Base-by-base conservation (phyloP, 2,113 vertebrate species). In the Notechis scutatus region DNA sequence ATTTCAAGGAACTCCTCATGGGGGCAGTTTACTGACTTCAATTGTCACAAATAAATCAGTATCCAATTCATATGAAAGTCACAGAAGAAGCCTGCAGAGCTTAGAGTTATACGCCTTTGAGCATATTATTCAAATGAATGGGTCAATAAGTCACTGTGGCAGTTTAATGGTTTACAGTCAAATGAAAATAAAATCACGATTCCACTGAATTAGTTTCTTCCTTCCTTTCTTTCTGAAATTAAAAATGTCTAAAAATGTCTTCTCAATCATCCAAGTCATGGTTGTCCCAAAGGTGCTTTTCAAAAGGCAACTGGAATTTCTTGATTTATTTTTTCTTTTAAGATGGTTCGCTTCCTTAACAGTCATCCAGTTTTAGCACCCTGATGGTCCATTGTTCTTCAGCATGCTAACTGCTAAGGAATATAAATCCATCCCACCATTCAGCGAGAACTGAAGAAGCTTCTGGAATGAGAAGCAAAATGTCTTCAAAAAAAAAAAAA, bases 31-130 rank as follows among this genome's bases (percentile, higher is more conserved):
- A 94, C 97, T 96, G 95, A 95, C 74, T 86, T 95, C 96, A 95
- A 97, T 96, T 97, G 94, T 88, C 81, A 97, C 95, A 97, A 95
- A 96, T 98, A 97, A 98, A 98, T 98, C 97, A 97, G 96, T 92
- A 94, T 96, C 96, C 96, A 96, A 96, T 97, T 97, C 95, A 96
- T 96, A 97, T 95, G 94, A 93, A 96, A 97, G 92, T 93, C 95
- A 97, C 91, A 97, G 95, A 81, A 34, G 88, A 90, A 92, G 92
- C 92, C 94, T 95, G 93, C 92, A 96, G 95, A 95, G 95, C 93
- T 95, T 94, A 93, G 90, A 92, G 93, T 93, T 95, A 94, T 93
- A 95, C 93, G 74, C 96, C 94, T 93, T 93, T 93, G 87, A 56
- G 61, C 81, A 57, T 15, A 1, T 89, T 64, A 94, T 96, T 96